Evolutionary conservation across 2,113 vertebrate genomes (phyloP).

Genomic region (Gobiocypris rarus): DNA sequence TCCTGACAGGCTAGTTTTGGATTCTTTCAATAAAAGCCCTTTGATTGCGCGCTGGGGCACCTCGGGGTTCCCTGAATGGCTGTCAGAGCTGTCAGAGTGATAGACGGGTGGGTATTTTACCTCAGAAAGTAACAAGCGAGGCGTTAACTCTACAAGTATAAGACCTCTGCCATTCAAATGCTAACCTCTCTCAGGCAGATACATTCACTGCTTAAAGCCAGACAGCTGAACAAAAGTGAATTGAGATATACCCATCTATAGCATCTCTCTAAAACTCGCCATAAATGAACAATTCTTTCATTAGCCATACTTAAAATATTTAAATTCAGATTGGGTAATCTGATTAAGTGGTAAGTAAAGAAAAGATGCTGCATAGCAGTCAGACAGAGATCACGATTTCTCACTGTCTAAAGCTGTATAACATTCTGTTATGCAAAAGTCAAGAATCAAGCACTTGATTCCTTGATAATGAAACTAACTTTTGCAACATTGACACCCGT

Average conservation of each 20-base stretch:
- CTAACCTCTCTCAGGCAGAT: conserved; percentile 68
- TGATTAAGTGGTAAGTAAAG: not conserved
- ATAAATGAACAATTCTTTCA: conserved; percentile 25
- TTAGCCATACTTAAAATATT: conserved; percentile 21
- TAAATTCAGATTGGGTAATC: conserved; percentile 22
- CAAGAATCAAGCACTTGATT: not conserved
- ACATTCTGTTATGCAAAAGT: too few relatives aligned
- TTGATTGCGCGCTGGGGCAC: conserved; percentile 73
- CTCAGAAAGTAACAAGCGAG: conserved; percentile 72
- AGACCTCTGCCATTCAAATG: conserved; percentile 75
- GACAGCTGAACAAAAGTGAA: conserved; percentile 42
- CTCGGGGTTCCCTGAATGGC: conserved; percentile 71
- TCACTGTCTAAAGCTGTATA: not conserved
- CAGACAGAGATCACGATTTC: not conserved
- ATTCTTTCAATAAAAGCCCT: conserved; percentile 75
- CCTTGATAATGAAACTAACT: not conserved
- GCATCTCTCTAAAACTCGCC: conserved; percentile 18
- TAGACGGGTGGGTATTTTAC: conserved; percentile 72
- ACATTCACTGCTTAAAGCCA: conserved; percentile 62
- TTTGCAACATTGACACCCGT: not conserved
- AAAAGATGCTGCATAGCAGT: not conserved
- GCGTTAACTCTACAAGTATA: conserved; percentile 66
- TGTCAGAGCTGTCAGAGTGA: conserved; percentile 74
- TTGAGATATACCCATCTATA: conserved; percentile 26
- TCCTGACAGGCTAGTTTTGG: conserved; percentile 69